Evolutionary conservation across 2,888 invertebrate species (phyloP), one percentile per base, ranked within the genome.

Genomic region (Halictus ligatus): DNA sequence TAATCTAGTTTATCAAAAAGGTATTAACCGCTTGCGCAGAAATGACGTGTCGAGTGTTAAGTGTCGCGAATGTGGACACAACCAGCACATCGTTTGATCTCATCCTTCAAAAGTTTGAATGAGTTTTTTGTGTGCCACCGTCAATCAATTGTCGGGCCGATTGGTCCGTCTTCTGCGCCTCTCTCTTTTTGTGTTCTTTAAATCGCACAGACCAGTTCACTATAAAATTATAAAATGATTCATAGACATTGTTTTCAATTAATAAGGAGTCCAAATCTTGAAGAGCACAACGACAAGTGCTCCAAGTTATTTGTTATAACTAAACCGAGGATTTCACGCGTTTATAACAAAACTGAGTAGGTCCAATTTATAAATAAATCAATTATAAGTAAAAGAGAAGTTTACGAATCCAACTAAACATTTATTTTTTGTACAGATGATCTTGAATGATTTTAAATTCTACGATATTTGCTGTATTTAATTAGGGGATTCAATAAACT

Each of bases 41-140:
- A 67, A 35, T 67, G 21, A 67, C 67, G 35, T 21, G 35, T 35
- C 35, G 35, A 21, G 35, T 35, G 67, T 35, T 64, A 35, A 67
- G 35, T 67, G 67, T 67, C 67, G 10, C 67, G 21, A 35, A 35
- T 67, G 67, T 67, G 67, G 35, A 67, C 21, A 35, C 21, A 67
- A 67, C 35, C 29, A 18, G 35, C 67, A 35, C 67, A 67, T 67
- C 67, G 67, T 67, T 67, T 40, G 67, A 67, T 67, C 35, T 67
- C 35, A 67, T 35, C 35, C 67, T 67, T 67, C 67, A 67, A 67
- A 78, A 78, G 77, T 54, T 50, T 71, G 58, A 71, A 75, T 74
- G 72, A 35, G 67, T 18, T 67, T 67, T 67, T 35, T 67, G 35
- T 21, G 21, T 67, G 10, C 35, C 29, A 10, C 35, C 67, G 67